Conservation (phyloP, 2,797 vertebrate species). For the Carapus acus region DNA sequence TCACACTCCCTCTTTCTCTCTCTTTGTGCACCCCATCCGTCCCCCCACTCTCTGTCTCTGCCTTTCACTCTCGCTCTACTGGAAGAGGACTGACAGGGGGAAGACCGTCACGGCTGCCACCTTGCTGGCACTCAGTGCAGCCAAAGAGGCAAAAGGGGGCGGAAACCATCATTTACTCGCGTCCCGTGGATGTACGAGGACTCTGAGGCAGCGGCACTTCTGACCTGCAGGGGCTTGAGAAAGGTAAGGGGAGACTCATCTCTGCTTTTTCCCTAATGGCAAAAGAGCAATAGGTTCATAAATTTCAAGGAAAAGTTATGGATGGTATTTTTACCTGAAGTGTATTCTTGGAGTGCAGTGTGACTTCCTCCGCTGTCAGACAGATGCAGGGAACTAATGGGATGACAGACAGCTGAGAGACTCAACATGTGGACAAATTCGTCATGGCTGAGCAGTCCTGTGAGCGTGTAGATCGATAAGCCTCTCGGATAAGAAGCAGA, state of each 20-base stretch:
- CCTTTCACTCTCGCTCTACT: conserved; percentile 26
- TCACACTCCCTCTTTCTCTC: conserved; percentile 18
- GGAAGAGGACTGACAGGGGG: conserved; percentile 42
- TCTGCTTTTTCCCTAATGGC: not conserved
- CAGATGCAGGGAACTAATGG: conserved; percentile 21
- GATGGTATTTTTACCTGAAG: conserved; percentile 16
- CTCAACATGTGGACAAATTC: conserved; percentile 46
- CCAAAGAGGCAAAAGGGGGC: conserved; percentile 18
- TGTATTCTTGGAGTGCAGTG: conserved; percentile 36
- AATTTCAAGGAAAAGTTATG: too few species aligned
- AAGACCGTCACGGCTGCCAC: conserved; percentile 49
- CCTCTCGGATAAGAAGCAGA: not conserved
- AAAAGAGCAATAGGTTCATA: not conserved
- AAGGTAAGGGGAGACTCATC: conserved; percentile 43
- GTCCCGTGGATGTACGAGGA: conserved; percentile 23
- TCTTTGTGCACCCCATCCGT: conserved; percentile 10
- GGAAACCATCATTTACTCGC: conserved; percentile 34
- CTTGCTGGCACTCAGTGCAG: conserved; percentile 45
- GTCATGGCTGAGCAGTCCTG: conserved; percentile 30
- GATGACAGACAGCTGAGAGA: conserved; percentile 34
- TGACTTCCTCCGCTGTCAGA: conserved; percentile 45
- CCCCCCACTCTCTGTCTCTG: conserved; percentile 7
- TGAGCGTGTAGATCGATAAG: conserved; percentile 32
- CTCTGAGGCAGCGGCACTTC: conserved; percentile 13
- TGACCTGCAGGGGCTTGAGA: conserved; percentile 20